These are phyloP conservation scores for Andinoacara biseriatus DNA, from an alignment of 2,113 vertebrate species.

Conservation along the genomic window DNA sequence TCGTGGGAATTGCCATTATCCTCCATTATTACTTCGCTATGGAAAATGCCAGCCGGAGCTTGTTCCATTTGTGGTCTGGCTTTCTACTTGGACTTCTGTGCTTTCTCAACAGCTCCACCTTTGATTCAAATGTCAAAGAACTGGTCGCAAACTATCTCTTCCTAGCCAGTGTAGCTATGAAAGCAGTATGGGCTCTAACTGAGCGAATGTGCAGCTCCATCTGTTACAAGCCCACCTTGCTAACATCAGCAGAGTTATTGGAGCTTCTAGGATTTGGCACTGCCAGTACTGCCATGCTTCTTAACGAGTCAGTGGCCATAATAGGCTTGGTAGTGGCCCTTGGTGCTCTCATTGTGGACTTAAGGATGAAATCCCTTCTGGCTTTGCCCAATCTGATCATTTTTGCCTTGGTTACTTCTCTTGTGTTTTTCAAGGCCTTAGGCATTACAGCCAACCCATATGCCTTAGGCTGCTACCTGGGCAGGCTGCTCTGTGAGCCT, in stretches of 20 bases:
- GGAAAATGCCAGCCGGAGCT: constrained; percentile 92
- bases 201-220: constrained; percentile 89
- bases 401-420: constrained; percentile 85
- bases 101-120: constrained; percentile 88
- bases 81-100: constrained; percentile 96
- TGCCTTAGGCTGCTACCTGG: constrained; percentile 93
- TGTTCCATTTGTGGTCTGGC: constrained; percentile 96
- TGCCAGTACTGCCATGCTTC: constrained; percentile 91
- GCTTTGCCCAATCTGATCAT: constrained; percentile 89
- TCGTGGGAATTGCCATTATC: constrained; percentile 95
- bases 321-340: constrained; percentile 88
- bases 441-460: constrained; percentile 86
- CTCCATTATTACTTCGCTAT: constrained; percentile 98
- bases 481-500: constrained; percentile 91
- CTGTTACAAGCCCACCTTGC: constrained; percentile 84
- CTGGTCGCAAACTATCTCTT: constrained; percentile 92
- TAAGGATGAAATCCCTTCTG: constrained; percentile 96
- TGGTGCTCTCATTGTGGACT: constrained; percentile 89
- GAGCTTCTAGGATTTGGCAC: constrained; percentile 94
- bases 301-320: constrained; percentile 88
- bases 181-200: constrained; percentile 86
- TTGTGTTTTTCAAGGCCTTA: constrained; percentile 91
- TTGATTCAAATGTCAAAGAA: constrained; percentile 89
- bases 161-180: constrained; percentile 86
- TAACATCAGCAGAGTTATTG: constrained; percentile 89